Evolutionary conservation across 2,888 invertebrate species (phyloP).

Genomic region (Dryadula phaetusa): DNA sequence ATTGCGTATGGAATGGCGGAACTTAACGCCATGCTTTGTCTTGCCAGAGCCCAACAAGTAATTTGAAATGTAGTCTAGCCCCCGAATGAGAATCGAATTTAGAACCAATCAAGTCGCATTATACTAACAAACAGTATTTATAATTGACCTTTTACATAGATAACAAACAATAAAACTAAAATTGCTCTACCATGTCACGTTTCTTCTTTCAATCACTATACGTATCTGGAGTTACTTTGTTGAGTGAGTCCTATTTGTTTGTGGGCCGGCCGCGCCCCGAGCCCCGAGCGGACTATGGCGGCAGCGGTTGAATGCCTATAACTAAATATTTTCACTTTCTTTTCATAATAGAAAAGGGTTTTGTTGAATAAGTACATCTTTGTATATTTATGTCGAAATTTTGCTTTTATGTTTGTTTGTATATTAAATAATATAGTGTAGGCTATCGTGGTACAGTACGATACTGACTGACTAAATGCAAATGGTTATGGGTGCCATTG

Average conservation of each 20-base stretch:
- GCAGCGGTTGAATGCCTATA: conserved; percentile 56
- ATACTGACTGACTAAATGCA: too few species aligned
- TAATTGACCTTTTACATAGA: neutral
- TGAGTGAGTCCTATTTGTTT: conserved; percentile 76
- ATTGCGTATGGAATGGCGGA: too few species aligned
- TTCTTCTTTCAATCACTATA: conserved; percentile 47
- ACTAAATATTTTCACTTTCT: conserved; percentile 3
- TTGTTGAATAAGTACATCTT: neutral
- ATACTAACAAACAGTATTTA: neutral
- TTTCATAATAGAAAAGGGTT: neutral
- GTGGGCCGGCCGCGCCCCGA: conserved; percentile 57
- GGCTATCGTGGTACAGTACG: too few species aligned
- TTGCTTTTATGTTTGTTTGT: neutral
- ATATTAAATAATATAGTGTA: too few species aligned
- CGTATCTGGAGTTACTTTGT: conserved; percentile 67
- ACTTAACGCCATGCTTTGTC: too few species aligned
- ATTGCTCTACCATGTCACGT: conserved; percentile 36
- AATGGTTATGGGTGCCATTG: too few species aligned
- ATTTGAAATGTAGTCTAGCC: too few species aligned
- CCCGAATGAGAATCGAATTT: too few species aligned
- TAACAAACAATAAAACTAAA: neutral
- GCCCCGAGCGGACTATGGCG: conserved; percentile 64
- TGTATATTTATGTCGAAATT: too few species aligned
- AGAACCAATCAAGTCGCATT: too few species aligned
- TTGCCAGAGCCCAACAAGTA: too few species aligned